Conservation (phyloP, 2,888 invertebrate species). For the Acheta domesticus region DNA sequence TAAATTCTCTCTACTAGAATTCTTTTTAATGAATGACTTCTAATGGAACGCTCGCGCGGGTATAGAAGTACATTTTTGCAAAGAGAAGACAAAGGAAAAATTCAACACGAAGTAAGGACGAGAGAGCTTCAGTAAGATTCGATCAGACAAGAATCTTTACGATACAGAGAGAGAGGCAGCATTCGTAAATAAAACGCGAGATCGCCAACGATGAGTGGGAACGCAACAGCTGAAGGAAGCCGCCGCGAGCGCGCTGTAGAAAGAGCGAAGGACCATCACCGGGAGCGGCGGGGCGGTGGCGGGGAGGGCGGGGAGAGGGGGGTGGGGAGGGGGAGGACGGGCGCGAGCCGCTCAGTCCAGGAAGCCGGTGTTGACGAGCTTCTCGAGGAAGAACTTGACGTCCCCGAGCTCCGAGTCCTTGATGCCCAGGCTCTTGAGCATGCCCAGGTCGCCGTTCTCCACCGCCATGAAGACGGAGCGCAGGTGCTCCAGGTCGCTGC, state of each 20-base stretch:
- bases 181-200: too few relatives aligned
- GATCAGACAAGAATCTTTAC: too few relatives aligned
- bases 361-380: conserved; percentile 92
- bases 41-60: too few relatives aligned
- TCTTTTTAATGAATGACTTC: too few relatives aligned
- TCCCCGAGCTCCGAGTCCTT: conserved; percentile 93
- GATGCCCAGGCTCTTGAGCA: conserved; percentile 90
- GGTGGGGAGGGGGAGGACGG: background rate
- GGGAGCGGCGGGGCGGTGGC: background rate
- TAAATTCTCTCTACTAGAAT: too few relatives aligned
- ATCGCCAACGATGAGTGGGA: too few relatives aligned
- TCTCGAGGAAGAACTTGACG: conserved; percentile 93
- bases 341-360: conserved; percentile 62
- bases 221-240: too few relatives aligned
- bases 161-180: too few relatives aligned
- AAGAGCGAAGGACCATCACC: background rate
- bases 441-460: conserved; percentile 89
- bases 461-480: conserved; percentile 94
- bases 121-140: too few relatives aligned
- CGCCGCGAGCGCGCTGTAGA: background rate
- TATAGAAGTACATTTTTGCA: too few relatives aligned
- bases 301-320: background rate
- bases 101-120: too few relatives aligned
- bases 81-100: too few relatives aligned
- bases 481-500: conserved; percentile 86